These are phyloP conservation scores for Machaerirhynchus nigripectus DNA, from an alignment of 2,113 vertebrate species.

Conservation along the genomic window DNA sequence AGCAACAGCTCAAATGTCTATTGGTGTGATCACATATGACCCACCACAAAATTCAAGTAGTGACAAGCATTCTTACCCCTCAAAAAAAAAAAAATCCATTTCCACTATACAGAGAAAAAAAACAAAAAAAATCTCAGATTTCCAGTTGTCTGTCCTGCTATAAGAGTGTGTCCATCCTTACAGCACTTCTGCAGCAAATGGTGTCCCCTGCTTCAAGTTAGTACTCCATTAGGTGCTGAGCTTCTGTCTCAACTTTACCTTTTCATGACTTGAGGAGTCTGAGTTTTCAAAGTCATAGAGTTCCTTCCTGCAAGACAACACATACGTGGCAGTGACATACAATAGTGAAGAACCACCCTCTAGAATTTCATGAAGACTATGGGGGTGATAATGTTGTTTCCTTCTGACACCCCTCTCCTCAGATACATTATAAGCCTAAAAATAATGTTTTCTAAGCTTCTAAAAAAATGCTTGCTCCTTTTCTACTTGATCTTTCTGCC, in stretches of 20 bases:
- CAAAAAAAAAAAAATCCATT: not conserved
- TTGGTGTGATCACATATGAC: rapidly evolving
- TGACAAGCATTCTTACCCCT: not conserved
- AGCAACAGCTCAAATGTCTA: not conserved
- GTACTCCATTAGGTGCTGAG: too few relatives aligned
- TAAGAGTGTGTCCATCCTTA: rapidly evolving
- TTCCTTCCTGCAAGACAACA: constrained; percentile 35
- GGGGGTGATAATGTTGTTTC: rapidly evolving
- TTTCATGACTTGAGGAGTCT: constrained; percentile 18
- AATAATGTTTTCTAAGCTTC: not conserved
- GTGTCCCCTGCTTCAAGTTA: not conserved
- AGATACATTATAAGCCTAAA: not conserved
- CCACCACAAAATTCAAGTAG: not conserved
- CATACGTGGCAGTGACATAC: not conserved
- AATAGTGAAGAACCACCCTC: not conserved
- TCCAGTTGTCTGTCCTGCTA: not conserved
- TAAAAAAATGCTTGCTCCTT: not conserved
- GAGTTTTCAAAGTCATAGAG: constrained; percentile 43
- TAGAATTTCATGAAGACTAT: not conserved
- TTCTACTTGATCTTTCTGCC: not conserved
- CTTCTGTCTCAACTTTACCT: constrained; percentile 32
- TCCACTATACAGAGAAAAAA: not conserved
- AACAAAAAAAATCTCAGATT: not conserved
- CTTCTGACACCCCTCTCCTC: not conserved
- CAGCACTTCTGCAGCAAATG: not conserved